Evolutionary conservation across 2,113 vertebrate genomes (phyloP).

Genomic region (Dromas ardeola): DNA sequence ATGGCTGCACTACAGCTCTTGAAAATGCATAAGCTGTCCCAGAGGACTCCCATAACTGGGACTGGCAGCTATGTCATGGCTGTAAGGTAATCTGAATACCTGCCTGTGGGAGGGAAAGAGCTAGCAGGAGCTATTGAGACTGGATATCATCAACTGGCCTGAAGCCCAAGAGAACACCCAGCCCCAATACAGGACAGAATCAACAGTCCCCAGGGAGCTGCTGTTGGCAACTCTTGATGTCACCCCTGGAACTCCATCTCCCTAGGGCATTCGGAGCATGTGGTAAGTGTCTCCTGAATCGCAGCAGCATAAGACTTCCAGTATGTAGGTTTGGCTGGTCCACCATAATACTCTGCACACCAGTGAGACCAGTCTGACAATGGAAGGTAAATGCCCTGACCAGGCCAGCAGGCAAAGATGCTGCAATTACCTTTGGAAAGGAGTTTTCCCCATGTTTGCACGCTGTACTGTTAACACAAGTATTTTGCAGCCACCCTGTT

Average conservation of each 20-base stretch:
- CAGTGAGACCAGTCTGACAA: background rate
- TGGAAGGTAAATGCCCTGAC: background rate
- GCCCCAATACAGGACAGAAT: background rate
- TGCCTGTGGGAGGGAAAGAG: background rate
- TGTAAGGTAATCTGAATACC: background rate
- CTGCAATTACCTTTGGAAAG: background rate
- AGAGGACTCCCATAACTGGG: rapidly evolving
- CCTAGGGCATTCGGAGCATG: background rate
- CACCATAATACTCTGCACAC: background rate
- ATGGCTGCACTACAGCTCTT: background rate
- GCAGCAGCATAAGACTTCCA: background rate
- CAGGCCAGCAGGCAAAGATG: background rate
- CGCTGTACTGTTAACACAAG: background rate
- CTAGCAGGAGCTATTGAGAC: background rate
- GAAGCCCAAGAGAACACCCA: background rate
- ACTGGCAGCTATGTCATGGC: background rate
- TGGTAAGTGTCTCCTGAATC: rapidly evolving
- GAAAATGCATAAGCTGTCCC: background rate
- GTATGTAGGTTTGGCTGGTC: rapidly evolving
- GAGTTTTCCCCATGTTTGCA: background rate
- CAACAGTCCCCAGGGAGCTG: background rate
- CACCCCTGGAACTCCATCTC: background rate
- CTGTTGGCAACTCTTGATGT: background rate
- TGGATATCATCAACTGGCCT: background rate
- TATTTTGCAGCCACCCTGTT: background rate